Percentiles rank a stretch among this genome's conserved stretches.
Conservation (phyloP, 2,888 invertebrate genomes). For the Lucinisca nassula region DNA sequence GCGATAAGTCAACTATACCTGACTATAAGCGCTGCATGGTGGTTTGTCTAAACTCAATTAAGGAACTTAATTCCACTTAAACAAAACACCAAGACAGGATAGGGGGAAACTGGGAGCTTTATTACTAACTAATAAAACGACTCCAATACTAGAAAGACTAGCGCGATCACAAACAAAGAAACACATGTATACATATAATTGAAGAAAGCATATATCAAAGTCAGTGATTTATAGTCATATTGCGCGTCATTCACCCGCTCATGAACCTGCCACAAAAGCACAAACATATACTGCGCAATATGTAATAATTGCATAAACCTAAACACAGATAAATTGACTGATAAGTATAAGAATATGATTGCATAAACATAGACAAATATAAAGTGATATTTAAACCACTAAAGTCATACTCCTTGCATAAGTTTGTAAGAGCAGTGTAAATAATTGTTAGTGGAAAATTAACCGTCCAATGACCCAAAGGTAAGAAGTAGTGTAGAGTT, state of each 20-base stretch:
- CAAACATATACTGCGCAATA: not conserved
- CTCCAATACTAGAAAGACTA: too few relatives aligned
- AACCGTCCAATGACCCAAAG: not conserved
- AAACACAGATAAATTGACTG: not conserved
- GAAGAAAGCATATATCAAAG: too few relatives aligned
- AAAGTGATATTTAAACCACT: not conserved
- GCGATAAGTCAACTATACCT: too few relatives aligned
- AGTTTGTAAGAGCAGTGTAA: not conserved
- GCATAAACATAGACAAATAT: not conserved
- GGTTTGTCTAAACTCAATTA: too few relatives aligned
- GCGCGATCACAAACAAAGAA: too few relatives aligned
- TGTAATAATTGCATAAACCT: not conserved
- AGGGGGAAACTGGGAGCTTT: too few relatives aligned
- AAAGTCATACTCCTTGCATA: not conserved
- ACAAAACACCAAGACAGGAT: too few relatives aligned
- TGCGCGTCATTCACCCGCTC: not conserved
- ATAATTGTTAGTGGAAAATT: not conserved
- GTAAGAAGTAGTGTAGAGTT: not conserved
- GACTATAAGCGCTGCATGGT: too few relatives aligned
- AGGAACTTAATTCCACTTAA: too few relatives aligned
- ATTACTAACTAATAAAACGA: too few relatives aligned
- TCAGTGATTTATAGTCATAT: too few relatives aligned
- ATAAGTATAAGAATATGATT: not conserved
- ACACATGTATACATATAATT: too few relatives aligned
- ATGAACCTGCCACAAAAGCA: not conserved